Evolutionary conservation across 1,140 invertebrate genomes (phyloP), one percentile per base, ranked within the genome.

Genomic region (Pseudomyrmex flavicornis): DNA sequence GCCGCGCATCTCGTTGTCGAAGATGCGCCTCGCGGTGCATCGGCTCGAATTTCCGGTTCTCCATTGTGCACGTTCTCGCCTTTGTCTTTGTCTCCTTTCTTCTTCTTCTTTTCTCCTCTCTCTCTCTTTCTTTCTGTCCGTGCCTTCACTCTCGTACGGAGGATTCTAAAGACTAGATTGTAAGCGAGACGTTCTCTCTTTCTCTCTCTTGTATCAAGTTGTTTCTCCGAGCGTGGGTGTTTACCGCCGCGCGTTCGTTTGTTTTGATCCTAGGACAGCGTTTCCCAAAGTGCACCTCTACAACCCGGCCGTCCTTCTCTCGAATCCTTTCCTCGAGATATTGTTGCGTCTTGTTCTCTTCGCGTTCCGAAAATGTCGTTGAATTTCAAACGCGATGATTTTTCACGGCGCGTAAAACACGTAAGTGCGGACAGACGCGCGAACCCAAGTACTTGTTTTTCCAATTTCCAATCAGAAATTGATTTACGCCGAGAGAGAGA

Each of bases 21-120:
- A 86, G 90, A 91, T 89, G 77, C 84, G 65, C 69, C 61, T 54
- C 69, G 65, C 62, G 84, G 84, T 90, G 86, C 61, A 79, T 82
- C 86, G 88, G 88, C 91, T 91, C 90, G 89, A 92, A 91, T 92
- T 93, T 92, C 91, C 89, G 85, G 89, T 91, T 90, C 83, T 89
- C 88, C 91, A 92, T 93, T 93, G 91, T 92, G 83, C 70, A 72
- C 68, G n/a, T 58, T 76, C 69, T 62, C 77, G 73, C 82, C 75
- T 75, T 72, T 58, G 58, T 48, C 84, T 83, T 82, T 50, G 75
- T 79, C 76, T 5, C 35, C 5, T 59, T 69, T 70, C 58, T 66
- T 20, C 62, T 65, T 72, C 69, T 83, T 82, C 58, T 69, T 62
- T 12, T 69, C n/a, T 56, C 46, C 50, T 44, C 22, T 44, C 58